These are phyloP conservation scores for Momotus momota DNA, from an alignment of 2,797 vertebrate genomes.

Conservation along the genomic window DNA sequence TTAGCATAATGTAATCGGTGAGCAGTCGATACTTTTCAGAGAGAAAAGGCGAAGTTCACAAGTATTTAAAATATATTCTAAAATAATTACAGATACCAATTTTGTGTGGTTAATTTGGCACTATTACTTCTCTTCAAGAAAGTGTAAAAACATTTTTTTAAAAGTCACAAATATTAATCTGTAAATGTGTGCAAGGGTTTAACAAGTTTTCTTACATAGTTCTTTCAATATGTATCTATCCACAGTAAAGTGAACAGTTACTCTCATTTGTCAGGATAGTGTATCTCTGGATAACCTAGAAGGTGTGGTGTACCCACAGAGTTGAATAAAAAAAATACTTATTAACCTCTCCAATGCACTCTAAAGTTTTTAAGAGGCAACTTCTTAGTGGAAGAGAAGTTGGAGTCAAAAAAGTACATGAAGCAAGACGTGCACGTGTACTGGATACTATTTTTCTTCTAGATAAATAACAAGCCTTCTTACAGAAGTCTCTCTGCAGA, in stretches of 20 bases:
- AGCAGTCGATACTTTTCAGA: not conserved
- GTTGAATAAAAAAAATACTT: not conserved
- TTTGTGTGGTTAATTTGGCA: not conserved
- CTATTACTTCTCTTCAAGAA: not conserved
- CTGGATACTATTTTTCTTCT: not conserved
- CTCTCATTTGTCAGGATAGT: not conserved
- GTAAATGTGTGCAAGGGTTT: not conserved
- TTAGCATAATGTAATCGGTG: not conserved
- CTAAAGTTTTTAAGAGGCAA: not conserved
- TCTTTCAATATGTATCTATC: not conserved
- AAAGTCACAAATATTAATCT: not conserved
- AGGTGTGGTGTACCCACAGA: not conserved
- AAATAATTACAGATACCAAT: not conserved
- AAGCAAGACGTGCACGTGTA: not conserved
- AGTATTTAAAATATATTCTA: not conserved
- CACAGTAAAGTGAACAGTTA: not conserved
- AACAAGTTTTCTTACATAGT: not conserved
- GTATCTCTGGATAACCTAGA: not conserved
- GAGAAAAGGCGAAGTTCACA: not conserved
- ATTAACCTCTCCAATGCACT: not conserved
- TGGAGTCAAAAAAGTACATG: not conserved
- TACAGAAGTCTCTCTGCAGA: not conserved
- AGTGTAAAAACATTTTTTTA: not conserved
- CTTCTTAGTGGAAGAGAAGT: not conserved
- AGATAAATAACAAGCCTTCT: not conserved